Evolutionary conservation across 2,888 invertebrate genomes (phyloP).

Genomic region (Epinotia nisella): DNA sequence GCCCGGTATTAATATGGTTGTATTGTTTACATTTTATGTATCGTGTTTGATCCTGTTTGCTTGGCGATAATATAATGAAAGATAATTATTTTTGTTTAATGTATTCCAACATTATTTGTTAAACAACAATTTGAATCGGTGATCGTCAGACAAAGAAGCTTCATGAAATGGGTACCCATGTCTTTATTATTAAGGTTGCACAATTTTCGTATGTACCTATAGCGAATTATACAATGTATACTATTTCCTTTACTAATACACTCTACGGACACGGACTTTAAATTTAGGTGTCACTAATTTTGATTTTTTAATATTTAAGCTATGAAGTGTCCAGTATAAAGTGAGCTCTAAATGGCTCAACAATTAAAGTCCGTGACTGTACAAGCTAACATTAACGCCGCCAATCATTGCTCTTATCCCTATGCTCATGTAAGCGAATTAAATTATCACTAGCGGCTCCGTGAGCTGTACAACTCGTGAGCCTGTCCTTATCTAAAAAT

Average conservation of each 20-base stretch:
- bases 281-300: too few species aligned
- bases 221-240: not conserved
- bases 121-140: not conserved
- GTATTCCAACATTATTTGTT: not conserved
- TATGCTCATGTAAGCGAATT: not conserved
- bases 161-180: not conserved
- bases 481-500: too few species aligned
- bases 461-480: too few species aligned
- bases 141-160: not conserved
- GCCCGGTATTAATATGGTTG: slow-evolving; percentile 15
- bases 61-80: slow-evolving; percentile 20
- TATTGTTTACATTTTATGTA: not conserved
- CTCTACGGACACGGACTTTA: too few species aligned
- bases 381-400: not conserved
- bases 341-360: too few species aligned
- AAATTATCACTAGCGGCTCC: too few species aligned
- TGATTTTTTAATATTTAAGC: too few species aligned
- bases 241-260: not conserved
- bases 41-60: slow-evolving; percentile 19
- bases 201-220: not conserved
- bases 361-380: too few species aligned
- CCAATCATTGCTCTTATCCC: not conserved
- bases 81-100: not conserved
- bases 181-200: not conserved
- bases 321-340: too few species aligned